Percentiles rank a stretch among this genome's conserved stretches.
These are phyloP conservation scores for Thripadectes ignobilis DNA, from an alignment of 2,797 vertebrate species.

Conservation along the genomic window DNA sequence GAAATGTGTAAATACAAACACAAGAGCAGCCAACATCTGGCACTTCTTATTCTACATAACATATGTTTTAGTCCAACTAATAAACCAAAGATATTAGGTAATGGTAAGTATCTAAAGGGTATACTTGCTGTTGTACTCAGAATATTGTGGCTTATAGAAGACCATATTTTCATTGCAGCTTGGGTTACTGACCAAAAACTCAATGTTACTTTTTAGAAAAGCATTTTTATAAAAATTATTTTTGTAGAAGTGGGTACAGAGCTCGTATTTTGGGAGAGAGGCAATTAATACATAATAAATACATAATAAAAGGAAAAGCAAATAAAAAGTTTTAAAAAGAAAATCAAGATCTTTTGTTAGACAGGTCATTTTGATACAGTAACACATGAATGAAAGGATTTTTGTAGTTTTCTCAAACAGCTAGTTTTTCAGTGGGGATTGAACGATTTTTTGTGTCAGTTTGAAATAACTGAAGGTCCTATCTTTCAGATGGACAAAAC, in stretches of 20 bases:
- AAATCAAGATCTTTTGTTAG: not conserved
- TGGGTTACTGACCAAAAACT: not conserved
- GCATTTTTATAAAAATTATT: not conserved
- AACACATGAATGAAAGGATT: not conserved
- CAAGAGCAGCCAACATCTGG: constrained; percentile 61
- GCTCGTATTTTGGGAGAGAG: not conserved
- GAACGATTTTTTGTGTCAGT: not conserved
- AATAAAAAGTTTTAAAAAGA: not conserved
- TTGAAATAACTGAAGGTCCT: not conserved
- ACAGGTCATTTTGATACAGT: not conserved
- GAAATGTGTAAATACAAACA: constrained; percentile 84
- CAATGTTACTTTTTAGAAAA: not conserved
- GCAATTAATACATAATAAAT: not conserved
- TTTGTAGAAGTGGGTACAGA: not conserved
- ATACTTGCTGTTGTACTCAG: not conserved
- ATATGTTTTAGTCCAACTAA: constrained; percentile 89
- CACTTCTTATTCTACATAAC: constrained; percentile 91
- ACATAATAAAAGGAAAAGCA: not conserved
- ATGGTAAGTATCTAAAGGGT: constrained; percentile 78
- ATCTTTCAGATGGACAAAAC: not conserved
- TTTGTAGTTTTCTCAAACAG: not conserved
- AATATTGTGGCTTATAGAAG: not conserved
- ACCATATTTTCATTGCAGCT: not conserved
- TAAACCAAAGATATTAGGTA: constrained; percentile 88
- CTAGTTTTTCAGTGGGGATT: not conserved